Conservation (phyloP, 2,888 invertebrate species). For the Tetheella fluctuosa region DNA sequence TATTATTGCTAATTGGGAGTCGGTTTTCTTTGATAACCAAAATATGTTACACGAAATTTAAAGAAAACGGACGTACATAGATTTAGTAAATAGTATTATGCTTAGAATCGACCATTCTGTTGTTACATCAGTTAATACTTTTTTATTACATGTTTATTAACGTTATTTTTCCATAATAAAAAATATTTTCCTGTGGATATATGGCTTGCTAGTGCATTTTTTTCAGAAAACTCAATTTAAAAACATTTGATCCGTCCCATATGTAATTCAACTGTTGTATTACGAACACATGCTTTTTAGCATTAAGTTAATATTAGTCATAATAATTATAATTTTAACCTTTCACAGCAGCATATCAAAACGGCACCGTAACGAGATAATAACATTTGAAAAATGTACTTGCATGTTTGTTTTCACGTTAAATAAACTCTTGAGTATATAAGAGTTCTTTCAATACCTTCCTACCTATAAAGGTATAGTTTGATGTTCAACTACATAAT, state of each 20-base stretch:
- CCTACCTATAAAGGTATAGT: no score
- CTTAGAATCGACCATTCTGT: slow-evolving; percentile 32
- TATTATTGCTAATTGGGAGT: slow-evolving; percentile 53
- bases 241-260: slow-evolving; percentile 62
- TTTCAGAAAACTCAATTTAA: slow-evolving; percentile 26
- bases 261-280: slow-evolving; percentile 41
- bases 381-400: slow-evolving; percentile 74
- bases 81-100: slow-evolving; percentile 35
- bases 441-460: slow-evolving; percentile 21
- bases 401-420: slow-evolving; percentile 79
- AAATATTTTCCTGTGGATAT: slow-evolving; percentile 26
- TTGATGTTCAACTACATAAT: no score
- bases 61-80: slow-evolving; percentile 49
- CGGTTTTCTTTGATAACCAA: slow-evolving; percentile 49
- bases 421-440: slow-evolving; percentile 68
- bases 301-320: slow-evolving; percentile 52
- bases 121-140: slow-evolving; percentile 34
- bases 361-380: slow-evolving; percentile 66
- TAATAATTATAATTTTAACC: slow-evolving; percentile 59
- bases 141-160: slow-evolving; percentile 33
- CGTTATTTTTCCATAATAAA: slow-evolving; percentile 23
- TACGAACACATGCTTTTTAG: slow-evolving; percentile 43
- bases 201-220: slow-evolving; percentile 51
- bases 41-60: slow-evolving; percentile 33
- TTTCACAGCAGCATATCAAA: slow-evolving; percentile 71